Evolutionary conservation across 1,140 invertebrate species (phyloP).

Genomic region (Tetragonula clypearis): DNA sequence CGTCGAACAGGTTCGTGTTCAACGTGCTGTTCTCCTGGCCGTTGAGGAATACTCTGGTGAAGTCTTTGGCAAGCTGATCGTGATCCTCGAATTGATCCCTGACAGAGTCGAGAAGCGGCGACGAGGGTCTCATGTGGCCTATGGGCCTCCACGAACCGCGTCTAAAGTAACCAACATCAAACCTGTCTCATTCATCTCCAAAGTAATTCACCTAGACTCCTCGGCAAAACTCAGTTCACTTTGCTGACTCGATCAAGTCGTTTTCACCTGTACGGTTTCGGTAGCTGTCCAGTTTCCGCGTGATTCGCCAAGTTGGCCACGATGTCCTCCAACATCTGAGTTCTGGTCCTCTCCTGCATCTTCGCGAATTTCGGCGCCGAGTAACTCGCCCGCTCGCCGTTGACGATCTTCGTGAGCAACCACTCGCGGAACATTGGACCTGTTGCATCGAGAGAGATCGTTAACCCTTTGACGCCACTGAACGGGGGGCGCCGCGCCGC

Average conservation of each 20-base stretch:
- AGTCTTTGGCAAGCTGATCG: slow-evolving; percentile 96
- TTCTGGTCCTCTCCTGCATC: slow-evolving; percentile 95
- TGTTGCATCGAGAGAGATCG: slow-evolving; percentile 43
- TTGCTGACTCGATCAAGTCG: too few species aligned
- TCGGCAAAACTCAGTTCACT: too few species aligned
- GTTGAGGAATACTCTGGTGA: slow-evolving; percentile 94
- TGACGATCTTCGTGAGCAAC: slow-evolving; percentile 98
- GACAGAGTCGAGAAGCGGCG: slow-evolving; percentile 94
- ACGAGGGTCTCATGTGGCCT: slow-evolving; percentile 96
- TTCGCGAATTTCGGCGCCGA: slow-evolving; percentile 98
- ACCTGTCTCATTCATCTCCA: not conserved
- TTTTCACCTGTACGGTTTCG: slow-evolving; percentile 93
- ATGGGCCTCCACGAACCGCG: slow-evolving; percentile 96
- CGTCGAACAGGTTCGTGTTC: slow-evolving; percentile 93
- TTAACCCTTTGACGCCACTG: not conserved
- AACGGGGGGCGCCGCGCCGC: too few species aligned
- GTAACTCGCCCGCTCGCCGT: slow-evolving; percentile 97
- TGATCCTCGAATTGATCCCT: slow-evolving; percentile 96
- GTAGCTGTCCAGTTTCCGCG: slow-evolving; percentile 96
- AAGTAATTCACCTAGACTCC: not conserved
- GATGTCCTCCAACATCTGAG: slow-evolving; percentile 96
- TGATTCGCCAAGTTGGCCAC: slow-evolving; percentile 97
- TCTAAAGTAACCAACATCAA: slow-evolving; percentile 71
- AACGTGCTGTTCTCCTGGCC: slow-evolving; percentile 86
- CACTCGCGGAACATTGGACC: slow-evolving; percentile 92